Percentiles rank a stretch among this genome's conserved stretches.
Conservation (phyloP, 2,113 vertebrate genomes). For the Coreoperca whiteheadi region DNA sequence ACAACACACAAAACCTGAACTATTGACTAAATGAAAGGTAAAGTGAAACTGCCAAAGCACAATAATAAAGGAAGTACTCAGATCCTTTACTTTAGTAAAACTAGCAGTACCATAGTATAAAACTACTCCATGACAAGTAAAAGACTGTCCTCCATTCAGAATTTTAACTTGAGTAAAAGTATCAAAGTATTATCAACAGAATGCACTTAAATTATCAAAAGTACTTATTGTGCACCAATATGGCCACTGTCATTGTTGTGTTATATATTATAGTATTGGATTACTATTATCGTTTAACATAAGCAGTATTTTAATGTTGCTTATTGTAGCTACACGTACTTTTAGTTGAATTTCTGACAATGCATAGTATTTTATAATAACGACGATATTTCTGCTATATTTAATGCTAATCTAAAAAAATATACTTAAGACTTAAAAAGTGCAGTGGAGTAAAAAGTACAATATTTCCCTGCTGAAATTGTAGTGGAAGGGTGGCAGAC, state of each 20-base stretch:
- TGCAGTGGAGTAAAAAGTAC: neutral
- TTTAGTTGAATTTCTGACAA: neutral
- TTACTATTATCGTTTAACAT: neutral
- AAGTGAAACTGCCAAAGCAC: neutral
- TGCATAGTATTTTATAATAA: neutral
- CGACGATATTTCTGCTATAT: neutral
- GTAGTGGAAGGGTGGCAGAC: neutral
- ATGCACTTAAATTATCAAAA: neutral
- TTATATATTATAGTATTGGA: neutral
- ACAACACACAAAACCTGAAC: too few species aligned
- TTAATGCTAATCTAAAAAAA: too few species aligned
- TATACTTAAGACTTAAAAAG: neutral
- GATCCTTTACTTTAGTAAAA: neutral
- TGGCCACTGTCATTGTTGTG: neutral
- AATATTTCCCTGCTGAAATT: neutral
- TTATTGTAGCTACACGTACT: neutral
- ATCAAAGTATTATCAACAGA: neutral
- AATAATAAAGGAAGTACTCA: neutral
- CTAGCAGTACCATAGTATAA: neutral
- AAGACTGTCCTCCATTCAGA: neutral
- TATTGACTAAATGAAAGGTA: too few species aligned
- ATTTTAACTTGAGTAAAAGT: neutral
- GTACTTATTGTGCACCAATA: neutral
- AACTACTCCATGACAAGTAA: neutral
- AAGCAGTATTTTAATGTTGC: neutral